Conservation (phyloP, 2,888 invertebrate genomes). For the Polietes domitor region DNA sequence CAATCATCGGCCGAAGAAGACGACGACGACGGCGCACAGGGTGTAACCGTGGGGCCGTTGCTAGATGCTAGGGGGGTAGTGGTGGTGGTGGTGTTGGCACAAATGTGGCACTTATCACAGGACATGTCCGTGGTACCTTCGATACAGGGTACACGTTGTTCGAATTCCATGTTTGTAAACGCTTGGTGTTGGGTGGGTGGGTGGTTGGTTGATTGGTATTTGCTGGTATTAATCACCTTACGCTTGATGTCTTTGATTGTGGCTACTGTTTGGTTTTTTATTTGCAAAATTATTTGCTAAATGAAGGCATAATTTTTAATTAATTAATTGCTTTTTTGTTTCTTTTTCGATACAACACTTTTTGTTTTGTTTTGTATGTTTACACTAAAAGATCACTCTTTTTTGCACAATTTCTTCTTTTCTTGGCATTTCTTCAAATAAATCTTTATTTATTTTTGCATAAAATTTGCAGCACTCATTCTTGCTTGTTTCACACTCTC, state of each 20-base stretch:
- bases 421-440: background rate
- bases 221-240: background rate
- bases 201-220: too few species aligned
- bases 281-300: background rate
- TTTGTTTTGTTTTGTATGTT: background rate
- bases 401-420: slow-evolving; percentile 30
- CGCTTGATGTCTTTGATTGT: slow-evolving; percentile 16
- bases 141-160: slow-evolving; percentile 61
- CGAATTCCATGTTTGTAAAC: slow-evolving; percentile 55
- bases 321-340: slow-evolving; percentile 2
- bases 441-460: background rate
- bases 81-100: slow-evolving; percentile 33
- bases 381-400: background rate
- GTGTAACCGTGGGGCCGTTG: too few species aligned
- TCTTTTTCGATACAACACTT: too few species aligned
- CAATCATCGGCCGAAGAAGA: background rate
- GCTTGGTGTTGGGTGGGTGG: background rate
- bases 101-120: slow-evolving; percentile 62
- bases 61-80: slow-evolving; percentile 67
- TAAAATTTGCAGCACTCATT: background rate
- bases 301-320: background rate
- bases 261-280: background rate
- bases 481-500: slow-evolving; percentile 10
- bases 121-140: slow-evolving; percentile 52
- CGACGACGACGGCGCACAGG: slow-evolving; percentile 57